These are phyloP conservation scores for Cyanoliseus patagonus DNA, from an alignment of 2,113 vertebrate species.

Conservation along the genomic window DNA sequence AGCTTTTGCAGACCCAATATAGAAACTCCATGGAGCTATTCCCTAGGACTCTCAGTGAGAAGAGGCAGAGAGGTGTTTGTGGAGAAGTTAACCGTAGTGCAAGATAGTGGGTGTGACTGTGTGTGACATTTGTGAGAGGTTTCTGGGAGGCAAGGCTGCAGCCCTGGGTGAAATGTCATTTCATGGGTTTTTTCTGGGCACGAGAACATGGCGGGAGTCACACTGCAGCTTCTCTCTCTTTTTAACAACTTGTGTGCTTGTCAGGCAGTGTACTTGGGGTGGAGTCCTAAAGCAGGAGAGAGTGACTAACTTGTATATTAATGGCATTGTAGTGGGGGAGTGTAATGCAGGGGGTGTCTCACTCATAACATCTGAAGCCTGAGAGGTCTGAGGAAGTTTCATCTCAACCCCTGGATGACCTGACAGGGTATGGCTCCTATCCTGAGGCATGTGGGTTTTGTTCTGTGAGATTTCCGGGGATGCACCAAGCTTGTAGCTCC, in stretches of 20 bases:
- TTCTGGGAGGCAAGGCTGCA: background rate
- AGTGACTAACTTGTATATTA: background rate
- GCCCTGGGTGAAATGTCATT: background rate
- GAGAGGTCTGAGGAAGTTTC: background rate
- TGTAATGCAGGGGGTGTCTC: fast-evolving
- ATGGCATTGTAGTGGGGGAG: fast-evolving
- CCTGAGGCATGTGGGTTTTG: background rate
- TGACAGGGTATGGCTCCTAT: background rate
- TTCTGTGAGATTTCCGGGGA: background rate
- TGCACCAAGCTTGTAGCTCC: background rate
- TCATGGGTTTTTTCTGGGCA: background rate
- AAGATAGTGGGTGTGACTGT: background rate
- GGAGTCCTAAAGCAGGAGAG: background rate
- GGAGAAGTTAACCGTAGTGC: background rate
- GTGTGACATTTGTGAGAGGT: background rate
- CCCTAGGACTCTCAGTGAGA: background rate
- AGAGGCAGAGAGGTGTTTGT: background rate
- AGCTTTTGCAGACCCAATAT: background rate
- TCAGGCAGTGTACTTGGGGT: background rate
- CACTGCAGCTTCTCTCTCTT: background rate
- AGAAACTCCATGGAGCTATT: background rate
- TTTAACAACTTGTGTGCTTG: background rate
- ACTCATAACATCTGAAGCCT: background rate
- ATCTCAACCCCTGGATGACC: background rate
- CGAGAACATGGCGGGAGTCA: fast-evolving